phyloP scores from a whole-genome alignment of 2,888 invertebrate species.

The Nezara viridula region DNA sequence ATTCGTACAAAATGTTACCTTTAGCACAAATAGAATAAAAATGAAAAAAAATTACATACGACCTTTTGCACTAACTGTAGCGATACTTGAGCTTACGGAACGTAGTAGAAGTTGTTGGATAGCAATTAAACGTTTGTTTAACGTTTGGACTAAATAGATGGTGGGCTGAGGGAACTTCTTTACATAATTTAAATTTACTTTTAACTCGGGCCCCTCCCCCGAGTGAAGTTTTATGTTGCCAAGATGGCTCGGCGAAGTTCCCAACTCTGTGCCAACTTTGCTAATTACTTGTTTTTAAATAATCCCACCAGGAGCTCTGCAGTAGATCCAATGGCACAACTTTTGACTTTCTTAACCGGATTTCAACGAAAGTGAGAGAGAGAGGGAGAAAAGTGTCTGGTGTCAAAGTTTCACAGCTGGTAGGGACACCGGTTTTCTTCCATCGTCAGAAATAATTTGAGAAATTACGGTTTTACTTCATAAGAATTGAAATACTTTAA shows the following conservation, averaged over 20 bases:
- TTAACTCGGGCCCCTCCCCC: conserved; percentile 55
- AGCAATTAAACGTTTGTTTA: not conserved
- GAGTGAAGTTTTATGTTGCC: conserved; percentile 22
- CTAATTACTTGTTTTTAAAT: conserved; percentile 46
- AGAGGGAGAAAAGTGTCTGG: not conserved
- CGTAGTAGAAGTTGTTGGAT: not conserved
- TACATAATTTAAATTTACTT: conserved; percentile 63
- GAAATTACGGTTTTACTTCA: too few species aligned
- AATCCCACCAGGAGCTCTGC: conserved; percentile 24
- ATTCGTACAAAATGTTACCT: too few species aligned
- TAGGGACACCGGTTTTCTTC: not conserved
- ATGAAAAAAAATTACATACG: too few species aligned
- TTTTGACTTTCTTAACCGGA: conserved; percentile 34
- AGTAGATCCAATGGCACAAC: conserved; percentile 42
- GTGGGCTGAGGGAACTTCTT: conserved; percentile 36
- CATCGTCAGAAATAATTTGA: not conserved
- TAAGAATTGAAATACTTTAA: too few species aligned
- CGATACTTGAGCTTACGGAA: too few species aligned
- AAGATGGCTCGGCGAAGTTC: conserved; percentile 43
- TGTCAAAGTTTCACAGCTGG: conserved; percentile 12
- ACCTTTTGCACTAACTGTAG: too few species aligned
- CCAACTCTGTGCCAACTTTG: conserved; percentile 35
- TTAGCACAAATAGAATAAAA: too few species aligned
- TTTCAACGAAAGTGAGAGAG: conserved; percentile 6
- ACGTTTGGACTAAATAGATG: conserved; percentile 24